These are phyloP conservation scores for Oxycera nigricornis DNA, from an alignment of 2,888 invertebrate species.

Conservation along the genomic window DNA sequence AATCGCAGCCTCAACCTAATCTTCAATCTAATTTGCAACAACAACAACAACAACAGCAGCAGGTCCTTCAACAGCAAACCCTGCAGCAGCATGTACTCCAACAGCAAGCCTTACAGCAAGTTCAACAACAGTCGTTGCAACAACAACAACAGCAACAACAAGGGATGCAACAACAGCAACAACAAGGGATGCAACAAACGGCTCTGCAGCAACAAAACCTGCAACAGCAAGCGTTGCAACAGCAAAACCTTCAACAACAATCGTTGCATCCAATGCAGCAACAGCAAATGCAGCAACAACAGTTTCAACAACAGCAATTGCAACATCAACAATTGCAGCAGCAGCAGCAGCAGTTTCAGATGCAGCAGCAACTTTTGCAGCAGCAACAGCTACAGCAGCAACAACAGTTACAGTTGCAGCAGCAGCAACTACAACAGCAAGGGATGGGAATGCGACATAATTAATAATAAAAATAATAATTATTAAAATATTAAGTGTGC, in stretches of 20 bases:
- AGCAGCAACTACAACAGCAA: conserved; percentile 9
- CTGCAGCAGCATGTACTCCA: conserved; percentile 45
- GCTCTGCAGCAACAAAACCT: conserved; percentile 27
- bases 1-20: conserved; percentile 44
- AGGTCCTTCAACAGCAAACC: conserved; percentile 49
- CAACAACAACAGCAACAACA: conserved; percentile 32
- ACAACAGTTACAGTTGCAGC: conserved; percentile 43
- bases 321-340: conserved; percentile 52
- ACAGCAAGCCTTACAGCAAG: conserved; percentile 44
- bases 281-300: conserved; percentile 56
- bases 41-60: conserved; percentile 48
- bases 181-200: conserved; percentile 21
- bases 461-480: too few species aligned
- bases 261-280: conserved; percentile 46
- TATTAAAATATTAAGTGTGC: too few species aligned
- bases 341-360: conserved; percentile 51
- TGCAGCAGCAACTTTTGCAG: conserved; percentile 46
- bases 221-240: conserved; percentile 36
- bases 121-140: conserved; percentile 45
- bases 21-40: too few species aligned
- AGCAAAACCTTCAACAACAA: conserved; percentile 45
- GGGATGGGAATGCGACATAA: conserved; percentile 53
- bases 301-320: conserved; percentile 53
- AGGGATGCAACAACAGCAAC: conserved; percentile 7
- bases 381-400: conserved; percentile 43